Evolutionary conservation across 2,113 vertebrate species (phyloP).

Genomic region (Addax nasomaculatus): DNA sequence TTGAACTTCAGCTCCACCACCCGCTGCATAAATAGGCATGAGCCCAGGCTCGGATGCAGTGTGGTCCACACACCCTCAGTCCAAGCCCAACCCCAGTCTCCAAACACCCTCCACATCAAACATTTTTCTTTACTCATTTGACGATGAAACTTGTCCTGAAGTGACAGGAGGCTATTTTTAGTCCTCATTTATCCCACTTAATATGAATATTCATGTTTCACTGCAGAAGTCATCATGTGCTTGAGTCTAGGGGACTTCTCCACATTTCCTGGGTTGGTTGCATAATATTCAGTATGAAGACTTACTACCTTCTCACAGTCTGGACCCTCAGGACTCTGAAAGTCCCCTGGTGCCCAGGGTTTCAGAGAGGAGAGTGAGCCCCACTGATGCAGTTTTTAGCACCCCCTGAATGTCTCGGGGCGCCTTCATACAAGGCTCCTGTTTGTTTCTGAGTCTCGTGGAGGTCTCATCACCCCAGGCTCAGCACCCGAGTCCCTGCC

Average conservation of each 20-base stretch:
- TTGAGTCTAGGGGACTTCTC: neutral
- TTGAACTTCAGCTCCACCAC: too few relatives aligned
- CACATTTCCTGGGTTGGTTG: neutral
- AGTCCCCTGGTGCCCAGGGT: neutral
- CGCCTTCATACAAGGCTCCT: accelerated
- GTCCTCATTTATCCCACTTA: constrained; percentile 18
- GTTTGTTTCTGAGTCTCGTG: neutral
- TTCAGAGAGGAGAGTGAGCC: accelerated
- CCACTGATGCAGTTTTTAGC: accelerated
- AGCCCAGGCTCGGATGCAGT: accelerated
- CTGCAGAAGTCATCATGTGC: neutral
- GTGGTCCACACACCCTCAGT: accelerated
- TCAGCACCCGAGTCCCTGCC: neutral
- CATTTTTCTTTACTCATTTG: neutral
- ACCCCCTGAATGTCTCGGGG: accelerated
- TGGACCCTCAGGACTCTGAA: neutral
- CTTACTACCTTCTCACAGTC: neutral
- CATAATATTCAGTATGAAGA: neutral
- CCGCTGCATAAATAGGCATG: accelerated
- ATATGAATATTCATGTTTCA: constrained; percentile 15
- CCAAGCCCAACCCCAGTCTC: too few relatives aligned
- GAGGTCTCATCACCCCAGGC: neutral
- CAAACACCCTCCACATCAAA: neutral
- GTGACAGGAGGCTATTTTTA: constrained; percentile 6
- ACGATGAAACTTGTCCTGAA: constrained; percentile 20